phyloP scores from a whole-genome alignment of 37 sponge, comb jelly and placozoan species.

The Crambe crambe region DNA sequence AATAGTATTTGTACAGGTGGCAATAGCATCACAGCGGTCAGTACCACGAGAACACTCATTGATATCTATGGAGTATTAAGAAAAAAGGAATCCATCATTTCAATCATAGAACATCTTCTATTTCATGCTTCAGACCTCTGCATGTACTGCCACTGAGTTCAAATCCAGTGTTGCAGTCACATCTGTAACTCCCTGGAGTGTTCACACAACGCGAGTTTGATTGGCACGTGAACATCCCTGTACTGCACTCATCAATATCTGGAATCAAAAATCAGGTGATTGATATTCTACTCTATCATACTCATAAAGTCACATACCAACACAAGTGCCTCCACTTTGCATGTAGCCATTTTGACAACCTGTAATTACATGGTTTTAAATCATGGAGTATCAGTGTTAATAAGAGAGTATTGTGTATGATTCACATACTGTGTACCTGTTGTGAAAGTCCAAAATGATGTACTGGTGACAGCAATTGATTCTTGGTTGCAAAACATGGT shows the following conservation, averaged over 20 bases:
- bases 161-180: background rate
- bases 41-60: conserved; percentile 18
- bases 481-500: conserved; percentile 11
- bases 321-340: background rate
- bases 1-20: conserved; percentile 8
- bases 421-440: background rate
- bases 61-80: conserved; percentile 1
- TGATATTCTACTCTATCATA: no score
- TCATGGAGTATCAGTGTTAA: background rate
- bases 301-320: background rate
- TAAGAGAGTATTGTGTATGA: no score
- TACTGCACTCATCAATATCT: conserved; percentile 3
- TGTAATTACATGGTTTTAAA: background rate
- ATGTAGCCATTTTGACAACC: background rate
- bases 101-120: background rate
- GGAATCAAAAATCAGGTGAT: no score
- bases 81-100: background rate
- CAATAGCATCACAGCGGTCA: background rate
- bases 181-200: background rate
- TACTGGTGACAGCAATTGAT: conserved; percentile 1
- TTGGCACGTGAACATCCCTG: background rate
- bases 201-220: background rate
- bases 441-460: background rate
- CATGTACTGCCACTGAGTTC: background rate
- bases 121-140: background rate